phyloP scores from a whole-genome alignment of 2,888 invertebrate genomes.

The Syrphus vitripennis region DNA sequence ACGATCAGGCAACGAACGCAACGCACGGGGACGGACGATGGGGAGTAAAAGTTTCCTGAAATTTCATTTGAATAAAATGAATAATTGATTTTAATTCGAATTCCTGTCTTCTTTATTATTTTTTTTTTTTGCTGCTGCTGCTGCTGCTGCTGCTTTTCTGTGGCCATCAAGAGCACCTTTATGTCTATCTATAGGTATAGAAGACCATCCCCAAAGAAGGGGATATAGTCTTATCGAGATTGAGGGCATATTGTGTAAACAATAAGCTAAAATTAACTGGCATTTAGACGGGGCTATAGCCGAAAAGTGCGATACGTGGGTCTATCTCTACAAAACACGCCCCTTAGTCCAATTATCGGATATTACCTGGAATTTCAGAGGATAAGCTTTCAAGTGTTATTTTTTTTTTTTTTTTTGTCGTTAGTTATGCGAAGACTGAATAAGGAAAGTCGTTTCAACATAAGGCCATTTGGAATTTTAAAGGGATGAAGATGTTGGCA shows the following conservation, averaged over 20 bases:
- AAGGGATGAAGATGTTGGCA: background rate
- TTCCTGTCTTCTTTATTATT: background rate
- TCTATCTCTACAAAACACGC: slow-evolving; percentile 35
- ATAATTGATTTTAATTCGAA: slow-evolving; percentile 67
- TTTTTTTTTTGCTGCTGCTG: too few species aligned
- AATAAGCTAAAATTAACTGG: slow-evolving; percentile 58
- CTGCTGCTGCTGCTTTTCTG: too few species aligned
- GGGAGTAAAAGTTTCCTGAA: slow-evolving; percentile 28
- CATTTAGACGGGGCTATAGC: slow-evolving; percentile 54
- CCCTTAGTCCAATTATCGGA: slow-evolving; percentile 62
- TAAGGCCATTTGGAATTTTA: background rate
- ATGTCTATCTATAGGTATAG: too few species aligned
- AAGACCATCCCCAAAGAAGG: background rate
- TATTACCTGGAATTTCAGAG: slow-evolving; percentile 29
- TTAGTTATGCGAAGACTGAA: background rate
- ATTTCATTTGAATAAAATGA: slow-evolving; percentile 69
- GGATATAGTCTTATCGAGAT: background rate
- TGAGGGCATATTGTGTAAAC: slow-evolving; percentile 20
- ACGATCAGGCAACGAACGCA: too few species aligned
- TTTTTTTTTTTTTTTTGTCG: too few species aligned
- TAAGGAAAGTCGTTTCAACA: background rate
- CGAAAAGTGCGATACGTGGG: slow-evolving; percentile 42
- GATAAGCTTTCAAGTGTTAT: background rate
- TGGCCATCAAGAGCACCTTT: background rate
- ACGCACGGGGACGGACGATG: too few species aligned